Evolutionary conservation across 2,797 vertebrate species (phyloP).

Genomic region (Pogoniulus pusillus): DNA sequence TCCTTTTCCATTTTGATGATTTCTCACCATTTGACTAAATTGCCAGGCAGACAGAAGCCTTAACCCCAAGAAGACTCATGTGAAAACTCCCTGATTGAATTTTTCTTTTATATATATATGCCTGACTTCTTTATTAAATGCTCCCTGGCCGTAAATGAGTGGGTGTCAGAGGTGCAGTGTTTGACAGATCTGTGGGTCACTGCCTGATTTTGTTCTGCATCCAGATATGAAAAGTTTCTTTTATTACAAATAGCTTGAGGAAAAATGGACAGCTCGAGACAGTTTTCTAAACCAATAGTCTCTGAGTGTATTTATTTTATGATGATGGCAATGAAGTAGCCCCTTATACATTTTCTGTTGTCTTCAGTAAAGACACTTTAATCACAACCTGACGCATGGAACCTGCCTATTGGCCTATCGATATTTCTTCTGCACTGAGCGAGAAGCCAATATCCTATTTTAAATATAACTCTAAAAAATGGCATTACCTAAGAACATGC

Average conservation of each 20-base stretch:
- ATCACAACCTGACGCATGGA: slow-evolving; percentile 58
- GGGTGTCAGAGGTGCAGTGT: slow-evolving; percentile 23
- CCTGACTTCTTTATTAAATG: slow-evolving; percentile 29
- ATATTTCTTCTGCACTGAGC: slow-evolving; percentile 56
- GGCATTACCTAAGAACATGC: slow-evolving; percentile 73
- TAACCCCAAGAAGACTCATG: slow-evolving; percentile 40
- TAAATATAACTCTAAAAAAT: slow-evolving; percentile 74
- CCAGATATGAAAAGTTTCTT: slow-evolving; percentile 46
- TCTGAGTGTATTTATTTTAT: slow-evolving; percentile 54
- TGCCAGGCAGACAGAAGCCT: slow-evolving; percentile 41
- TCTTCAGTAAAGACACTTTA: slow-evolving; percentile 65
- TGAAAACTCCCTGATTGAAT: neutral
- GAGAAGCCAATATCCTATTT: slow-evolving; percentile 64
- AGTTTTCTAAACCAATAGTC: slow-evolving; percentile 34
- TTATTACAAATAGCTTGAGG: slow-evolving; percentile 21
- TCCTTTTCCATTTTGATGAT: slow-evolving; percentile 63
- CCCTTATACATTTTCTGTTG: slow-evolving; percentile 57
- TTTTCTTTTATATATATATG: neutral
- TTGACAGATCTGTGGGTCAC: slow-evolving; percentile 43
- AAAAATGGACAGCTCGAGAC: slow-evolving; percentile 21
- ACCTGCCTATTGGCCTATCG: slow-evolving; percentile 56
- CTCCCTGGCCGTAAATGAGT: slow-evolving; percentile 5
- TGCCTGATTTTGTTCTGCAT: slow-evolving; percentile 38
- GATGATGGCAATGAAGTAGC: slow-evolving; percentile 50
- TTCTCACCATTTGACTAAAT: slow-evolving; percentile 61